These are phyloP conservation scores for Malurus alboscapulatus DNA, from an alignment of 2,113 vertebrate species.

Conservation along the genomic window DNA sequence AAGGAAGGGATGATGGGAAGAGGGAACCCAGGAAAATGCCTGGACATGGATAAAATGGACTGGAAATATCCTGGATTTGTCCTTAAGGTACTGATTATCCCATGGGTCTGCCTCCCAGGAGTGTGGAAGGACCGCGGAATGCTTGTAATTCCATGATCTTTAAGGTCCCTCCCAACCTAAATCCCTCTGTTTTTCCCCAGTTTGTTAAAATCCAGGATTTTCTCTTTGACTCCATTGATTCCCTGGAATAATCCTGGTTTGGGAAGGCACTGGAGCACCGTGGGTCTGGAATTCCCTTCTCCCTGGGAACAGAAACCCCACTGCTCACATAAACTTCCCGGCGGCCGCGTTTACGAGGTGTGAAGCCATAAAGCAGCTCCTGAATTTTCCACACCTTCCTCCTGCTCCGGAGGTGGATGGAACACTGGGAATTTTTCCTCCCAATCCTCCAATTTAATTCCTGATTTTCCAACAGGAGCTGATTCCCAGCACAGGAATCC, in stretches of 20 bases:
- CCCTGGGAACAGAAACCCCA: background rate
- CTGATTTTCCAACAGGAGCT: background rate
- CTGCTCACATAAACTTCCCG: background rate
- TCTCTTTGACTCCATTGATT: background rate
- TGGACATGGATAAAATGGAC: background rate
- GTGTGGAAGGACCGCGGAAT: background rate
- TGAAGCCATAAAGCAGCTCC: background rate
- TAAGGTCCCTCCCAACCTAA: too few relatives aligned
- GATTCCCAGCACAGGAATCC: background rate
- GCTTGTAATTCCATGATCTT: background rate
- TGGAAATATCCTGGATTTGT: accelerated
- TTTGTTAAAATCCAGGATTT: background rate
- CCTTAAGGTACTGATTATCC: background rate
- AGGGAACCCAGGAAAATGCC: background rate
- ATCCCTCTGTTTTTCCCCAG: accelerated
- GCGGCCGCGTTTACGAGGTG: background rate
- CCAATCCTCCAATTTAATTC: accelerated
- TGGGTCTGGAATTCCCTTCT: background rate
- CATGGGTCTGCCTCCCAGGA: background rate
- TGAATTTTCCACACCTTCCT: background rate
- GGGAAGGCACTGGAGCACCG: accelerated
- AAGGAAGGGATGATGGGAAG: background rate
- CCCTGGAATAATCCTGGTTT: accelerated
- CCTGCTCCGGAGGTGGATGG: background rate
- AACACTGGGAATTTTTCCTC: background rate